Evolutionary conservation across 2,888 invertebrate genomes (phyloP).

Genomic region (Isoperla grammatica): DNA sequence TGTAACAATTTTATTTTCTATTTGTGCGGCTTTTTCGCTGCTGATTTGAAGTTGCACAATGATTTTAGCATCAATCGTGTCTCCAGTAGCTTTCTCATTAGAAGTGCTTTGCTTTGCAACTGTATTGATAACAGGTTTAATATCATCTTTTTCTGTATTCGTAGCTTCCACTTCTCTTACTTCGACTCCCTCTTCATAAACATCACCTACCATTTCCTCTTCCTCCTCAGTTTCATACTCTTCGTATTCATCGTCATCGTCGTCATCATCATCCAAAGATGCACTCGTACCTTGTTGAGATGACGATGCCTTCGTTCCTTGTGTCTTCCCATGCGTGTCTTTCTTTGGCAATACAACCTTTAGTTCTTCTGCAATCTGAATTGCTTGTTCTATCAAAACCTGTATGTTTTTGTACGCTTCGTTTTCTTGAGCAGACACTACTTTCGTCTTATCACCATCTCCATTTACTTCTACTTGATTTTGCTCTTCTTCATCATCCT

Average conservation of each 20-base stretch:
- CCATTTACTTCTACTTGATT: slow-evolving; percentile 29
- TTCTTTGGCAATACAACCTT: background rate
- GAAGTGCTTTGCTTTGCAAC: slow-evolving; percentile 4
- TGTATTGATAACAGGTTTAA: slow-evolving; percentile 9
- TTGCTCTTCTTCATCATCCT: slow-evolving; percentile 40
- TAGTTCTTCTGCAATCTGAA: slow-evolving; percentile 8
- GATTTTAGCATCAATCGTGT: background rate
- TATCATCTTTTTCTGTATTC: slow-evolving; percentile 20
- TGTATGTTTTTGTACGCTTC: slow-evolving; percentile 13
- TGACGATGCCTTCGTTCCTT: too few relatives aligned
- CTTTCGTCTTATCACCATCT: slow-evolving; percentile 38
- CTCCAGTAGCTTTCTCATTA: background rate
- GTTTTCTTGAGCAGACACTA: slow-evolving; percentile 30
- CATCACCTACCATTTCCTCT: slow-evolving; percentile 25
- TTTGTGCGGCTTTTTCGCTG: background rate
- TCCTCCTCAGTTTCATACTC: slow-evolving; percentile 30
- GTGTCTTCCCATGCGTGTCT: background rate
- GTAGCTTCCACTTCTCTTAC: slow-evolving; percentile 30
- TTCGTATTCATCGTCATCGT: slow-evolving; percentile 29
- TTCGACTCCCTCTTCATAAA: slow-evolving; percentile 39
- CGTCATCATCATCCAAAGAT: slow-evolving; percentile 33
- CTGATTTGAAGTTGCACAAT: background rate
- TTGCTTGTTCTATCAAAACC: background rate
- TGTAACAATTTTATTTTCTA: too few relatives aligned
- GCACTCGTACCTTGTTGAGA: background rate